Evolutionary conservation across 2,113 vertebrate genomes (phyloP).

Genomic region (Takifugu flavidus): DNA sequence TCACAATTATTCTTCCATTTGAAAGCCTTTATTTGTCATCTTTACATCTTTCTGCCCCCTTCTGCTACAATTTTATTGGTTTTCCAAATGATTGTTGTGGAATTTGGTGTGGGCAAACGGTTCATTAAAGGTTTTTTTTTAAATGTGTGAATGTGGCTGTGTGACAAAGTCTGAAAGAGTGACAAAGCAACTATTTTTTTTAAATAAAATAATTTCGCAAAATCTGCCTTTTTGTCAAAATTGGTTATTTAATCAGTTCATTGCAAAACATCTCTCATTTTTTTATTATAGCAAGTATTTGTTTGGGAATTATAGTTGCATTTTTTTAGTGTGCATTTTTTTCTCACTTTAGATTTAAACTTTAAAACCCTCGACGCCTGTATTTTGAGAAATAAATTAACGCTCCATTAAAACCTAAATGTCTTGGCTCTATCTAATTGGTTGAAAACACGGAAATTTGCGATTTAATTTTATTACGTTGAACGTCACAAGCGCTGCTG

Average conservation of each 20-base stretch:
- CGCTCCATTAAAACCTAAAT: no score
- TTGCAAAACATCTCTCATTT: no score
- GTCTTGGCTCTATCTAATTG: conserved; percentile 13
- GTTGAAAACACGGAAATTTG: neutral
- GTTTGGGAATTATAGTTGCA: no score
- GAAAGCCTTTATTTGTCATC: conserved; percentile 53
- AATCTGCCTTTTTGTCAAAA: no score
- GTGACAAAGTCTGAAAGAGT: neutral
- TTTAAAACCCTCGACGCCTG: no score
- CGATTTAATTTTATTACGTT: neutral
- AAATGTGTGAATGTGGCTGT: neutral
- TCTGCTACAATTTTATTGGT: conserved; percentile 1
- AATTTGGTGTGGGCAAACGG: conserved; percentile 12
- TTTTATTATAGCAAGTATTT: no score
- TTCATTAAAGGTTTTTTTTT: conserved; percentile 20
- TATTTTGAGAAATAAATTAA: no score
- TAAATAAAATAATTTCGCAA: neutral
- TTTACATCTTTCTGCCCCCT: conserved; percentile 13
- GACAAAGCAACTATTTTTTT: neutral
- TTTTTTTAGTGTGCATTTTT: no score
- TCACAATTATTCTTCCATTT: conserved; percentile 11
- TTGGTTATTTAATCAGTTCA: no score
- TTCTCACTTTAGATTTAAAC: no score
- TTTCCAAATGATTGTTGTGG: neutral
- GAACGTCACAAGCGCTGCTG: neutral